Conservation (phyloP, 2,888 invertebrate genomes). For the Diarsia dahlii region DNA sequence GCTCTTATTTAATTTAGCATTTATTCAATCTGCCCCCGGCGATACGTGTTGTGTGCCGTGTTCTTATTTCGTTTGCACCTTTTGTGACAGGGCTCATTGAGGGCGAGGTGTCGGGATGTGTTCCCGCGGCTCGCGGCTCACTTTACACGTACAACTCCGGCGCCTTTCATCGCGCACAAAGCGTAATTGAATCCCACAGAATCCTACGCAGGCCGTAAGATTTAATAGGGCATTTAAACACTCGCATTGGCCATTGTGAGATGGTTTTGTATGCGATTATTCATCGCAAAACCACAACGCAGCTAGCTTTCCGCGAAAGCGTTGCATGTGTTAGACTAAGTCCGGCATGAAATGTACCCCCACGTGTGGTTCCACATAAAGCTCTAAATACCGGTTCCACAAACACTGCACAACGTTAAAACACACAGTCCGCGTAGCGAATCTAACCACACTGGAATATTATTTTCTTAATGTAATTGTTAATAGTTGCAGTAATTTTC, state of each 20-base stretch:
- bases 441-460: conserved; percentile 60
- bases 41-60: conserved; percentile 83
- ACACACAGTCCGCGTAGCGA: conserved; percentile 66
- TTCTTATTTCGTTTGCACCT: conserved; percentile 88
- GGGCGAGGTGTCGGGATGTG: conserved; percentile 90
- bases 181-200: conserved; percentile 91
- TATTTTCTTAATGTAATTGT: conserved; percentile 70
- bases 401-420: conserved; percentile 68
- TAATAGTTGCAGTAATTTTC: conserved; percentile 69
- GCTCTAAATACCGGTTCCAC: conserved; percentile 71
- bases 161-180: conserved; percentile 90
- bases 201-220: conserved; percentile 90
- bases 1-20: conserved; percentile 91
- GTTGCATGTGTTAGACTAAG: conserved; percentile 82
- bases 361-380: conserved; percentile 78
- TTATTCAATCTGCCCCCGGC: conserved; percentile 89
- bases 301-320: conserved; percentile 86
- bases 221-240: conserved; percentile 91
- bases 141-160: conserved; percentile 88
- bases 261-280: conserved; percentile 89
- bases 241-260: conserved; percentile 90
- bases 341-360: conserved; percentile 77
- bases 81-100: conserved; percentile 90
- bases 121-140: conserved; percentile 85
- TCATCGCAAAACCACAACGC: conserved; percentile 85